Percentiles rank a stretch among this genome's conserved stretches.
phyloP scores from a whole-genome alignment of 1,140 invertebrate species.

The Delia radicum region DNA sequence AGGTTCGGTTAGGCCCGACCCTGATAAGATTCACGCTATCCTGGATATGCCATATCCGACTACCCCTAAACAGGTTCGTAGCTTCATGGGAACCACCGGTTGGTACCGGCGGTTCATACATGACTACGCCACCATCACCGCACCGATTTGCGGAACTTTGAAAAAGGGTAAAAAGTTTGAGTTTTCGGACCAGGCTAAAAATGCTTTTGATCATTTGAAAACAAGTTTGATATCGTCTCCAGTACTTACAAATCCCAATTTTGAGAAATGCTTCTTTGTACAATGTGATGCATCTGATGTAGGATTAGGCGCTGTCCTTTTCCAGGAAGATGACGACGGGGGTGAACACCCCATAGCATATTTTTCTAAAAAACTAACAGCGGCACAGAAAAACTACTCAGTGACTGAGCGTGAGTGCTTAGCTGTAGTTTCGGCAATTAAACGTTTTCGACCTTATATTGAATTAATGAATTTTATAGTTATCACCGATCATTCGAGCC shows the following conservation, averaged over 20 bases:
- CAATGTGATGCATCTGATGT: too few relatives aligned
- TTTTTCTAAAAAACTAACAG: not conserved
- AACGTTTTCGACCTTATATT: slow-evolving; percentile 55
- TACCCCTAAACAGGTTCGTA: slow-evolving; percentile 40
- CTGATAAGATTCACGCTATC: slow-evolving; percentile 29
- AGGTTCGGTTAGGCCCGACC: slow-evolving; percentile 4
- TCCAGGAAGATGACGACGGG: slow-evolving; percentile 33
- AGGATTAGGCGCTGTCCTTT: slow-evolving; percentile 48
- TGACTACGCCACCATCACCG: slow-evolving; percentile 54
- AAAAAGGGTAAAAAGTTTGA: not conserved
- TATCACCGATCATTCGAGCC: too few relatives aligned
- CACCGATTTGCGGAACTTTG: slow-evolving; percentile 32
- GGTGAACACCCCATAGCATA: slow-evolving; percentile 31
- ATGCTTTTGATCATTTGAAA: slow-evolving; percentile 45
- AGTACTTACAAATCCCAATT: slow-evolving; percentile 48
- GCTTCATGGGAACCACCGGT: slow-evolving; percentile 56
- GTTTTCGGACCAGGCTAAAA: slow-evolving; percentile 30
- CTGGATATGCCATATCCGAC: slow-evolving; percentile 34
- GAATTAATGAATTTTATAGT: slow-evolving; percentile 52
- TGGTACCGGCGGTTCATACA: slow-evolving; percentile 32
- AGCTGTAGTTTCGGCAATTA: slow-evolving; percentile 39
- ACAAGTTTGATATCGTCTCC: slow-evolving; percentile 40
- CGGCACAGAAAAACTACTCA: not conserved
- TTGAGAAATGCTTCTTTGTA: slow-evolving; percentile 43
- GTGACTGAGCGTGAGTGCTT: slow-evolving; percentile 17